A percentile compares a stretch with the other conserved stretches of the same genome.
These are phyloP conservation scores for Achroia grisella DNA, from an alignment of 1,140 invertebrate species.

Conservation along the genomic window DNA sequence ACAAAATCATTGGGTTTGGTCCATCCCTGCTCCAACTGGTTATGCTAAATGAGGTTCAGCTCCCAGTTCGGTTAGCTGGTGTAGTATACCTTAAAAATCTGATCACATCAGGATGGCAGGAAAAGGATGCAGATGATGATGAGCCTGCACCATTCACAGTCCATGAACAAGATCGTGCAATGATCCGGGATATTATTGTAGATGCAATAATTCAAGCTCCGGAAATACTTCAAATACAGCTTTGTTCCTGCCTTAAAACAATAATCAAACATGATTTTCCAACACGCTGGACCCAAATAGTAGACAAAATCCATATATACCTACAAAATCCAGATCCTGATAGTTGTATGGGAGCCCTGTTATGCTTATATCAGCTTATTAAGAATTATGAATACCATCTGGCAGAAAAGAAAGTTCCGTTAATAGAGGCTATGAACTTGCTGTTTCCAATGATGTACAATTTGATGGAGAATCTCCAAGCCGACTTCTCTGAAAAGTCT, in stretches of 20 bases:
- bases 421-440: conserved; percentile 96
- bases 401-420: conserved; percentile 87
- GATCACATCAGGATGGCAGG: conserved; percentile 90
- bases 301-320: conserved; percentile 91
- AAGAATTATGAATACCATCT: conserved; percentile 98
- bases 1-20: conserved; percentile 85
- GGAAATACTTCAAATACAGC: conserved; percentile 90
- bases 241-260: conserved; percentile 91
- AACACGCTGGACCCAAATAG: conserved; percentile 94
- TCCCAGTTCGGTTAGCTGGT: conserved; percentile 95
- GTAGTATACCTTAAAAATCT: conserved; percentile 98
- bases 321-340: conserved; percentile 81
- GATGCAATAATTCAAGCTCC: conserved; percentile 96
- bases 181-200: conserved; percentile 94
- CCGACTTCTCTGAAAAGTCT: conserved; percentile 89
- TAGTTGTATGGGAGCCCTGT: conserved; percentile 93
- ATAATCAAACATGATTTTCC: conserved; percentile 98
- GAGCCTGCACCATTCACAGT: conserved; percentile 88
- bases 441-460: conserved; percentile 94
- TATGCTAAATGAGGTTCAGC: conserved; percentile 90
- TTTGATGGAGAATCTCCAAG: conserved; percentile 85
- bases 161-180: conserved; percentile 96
- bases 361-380: conserved; percentile 95
- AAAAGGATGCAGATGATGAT: conserved; percentile 86
- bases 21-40: conserved; percentile 94